Percentiles rank a stretch among this genome's conserved stretches.
These are phyloP conservation scores for Brenthis daphne DNA, from an alignment of 2,888 invertebrate species.

Conservation along the genomic window DNA sequence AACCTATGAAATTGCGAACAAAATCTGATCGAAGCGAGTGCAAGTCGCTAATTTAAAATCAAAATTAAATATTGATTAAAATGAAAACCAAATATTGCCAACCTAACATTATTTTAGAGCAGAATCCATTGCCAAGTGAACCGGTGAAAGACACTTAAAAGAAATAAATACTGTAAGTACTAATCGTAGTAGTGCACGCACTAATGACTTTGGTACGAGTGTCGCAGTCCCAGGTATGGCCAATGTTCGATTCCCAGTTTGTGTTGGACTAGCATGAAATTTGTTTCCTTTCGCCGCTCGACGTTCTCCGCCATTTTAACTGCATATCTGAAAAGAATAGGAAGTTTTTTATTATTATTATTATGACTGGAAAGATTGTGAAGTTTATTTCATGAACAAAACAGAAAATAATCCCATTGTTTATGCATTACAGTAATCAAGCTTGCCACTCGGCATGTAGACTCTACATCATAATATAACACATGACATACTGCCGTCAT, in stretches of 20 bases:
- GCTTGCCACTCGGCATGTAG: too few relatives aligned
- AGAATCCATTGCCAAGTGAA: slow-evolving; percentile 6
- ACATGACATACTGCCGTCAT: too few relatives aligned
- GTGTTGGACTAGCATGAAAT: slow-evolving; percentile 80
- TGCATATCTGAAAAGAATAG: slow-evolving; percentile 25
- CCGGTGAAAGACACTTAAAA: slow-evolving; percentile 54
- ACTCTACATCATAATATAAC: too few relatives aligned
- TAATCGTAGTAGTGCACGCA: slow-evolving; percentile 46
- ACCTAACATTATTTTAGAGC: background rate
- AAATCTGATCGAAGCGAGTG: too few relatives aligned
- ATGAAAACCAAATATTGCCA: slow-evolving; percentile 3
- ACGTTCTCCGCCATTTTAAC: slow-evolving; percentile 32
- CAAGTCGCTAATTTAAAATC: too few relatives aligned
- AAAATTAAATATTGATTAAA: too few relatives aligned
- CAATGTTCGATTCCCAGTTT: slow-evolving; percentile 70
- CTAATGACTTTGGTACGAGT: slow-evolving; percentile 71
- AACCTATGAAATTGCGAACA: too few relatives aligned
- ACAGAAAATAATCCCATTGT: too few relatives aligned
- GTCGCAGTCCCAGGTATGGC: slow-evolving; percentile 68
- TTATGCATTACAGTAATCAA: too few relatives aligned
- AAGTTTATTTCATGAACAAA: too few relatives aligned
- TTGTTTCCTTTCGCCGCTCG: slow-evolving; percentile 57
- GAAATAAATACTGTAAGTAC: slow-evolving; percentile 82
- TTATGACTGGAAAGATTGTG: too few relatives aligned
- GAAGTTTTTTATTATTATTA: background rate